Base-by-base conservation (phyloP, 2,797 vertebrate genomes). In the Martes flavigula region DNA sequence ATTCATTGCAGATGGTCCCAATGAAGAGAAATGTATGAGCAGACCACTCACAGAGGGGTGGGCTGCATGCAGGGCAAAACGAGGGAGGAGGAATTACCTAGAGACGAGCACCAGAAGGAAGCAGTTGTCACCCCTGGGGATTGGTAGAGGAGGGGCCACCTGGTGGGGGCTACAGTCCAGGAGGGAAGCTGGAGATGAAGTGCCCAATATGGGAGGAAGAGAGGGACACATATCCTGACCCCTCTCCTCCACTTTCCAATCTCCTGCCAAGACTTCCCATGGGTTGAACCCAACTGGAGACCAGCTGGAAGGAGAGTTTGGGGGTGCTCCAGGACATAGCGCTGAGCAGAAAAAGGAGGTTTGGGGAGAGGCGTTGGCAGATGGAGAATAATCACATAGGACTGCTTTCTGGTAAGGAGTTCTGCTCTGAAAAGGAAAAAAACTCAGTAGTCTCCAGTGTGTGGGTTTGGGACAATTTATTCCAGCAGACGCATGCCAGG, bases 391-490 rank as follows among this genome's bases (percentile, higher is more conserved):
- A n/a, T 66, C 21, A 35, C 9, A 15, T 0, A 3, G 62, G 54
- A 51, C 32, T 82, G 14, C 23, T 64, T 15, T 94, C 40, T 88
- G 60, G 32, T 82, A 73, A 35, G 72, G 81, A 85, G 58, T 64
- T 87, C 85, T 89, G 93, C 35, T 94, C 88, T 46, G 14, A 68
- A 32, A 89, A 78, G 75, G 27, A 79, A 23, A 56, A 66, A 38
- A 30, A 66, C 25, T 66, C 64, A 62, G 7, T 58, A n/a, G 6
- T 73, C 60, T 82, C 25, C 35, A 82, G 3, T 21, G 18, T 90
- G 86, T 94, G 91, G 78, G 66, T 46, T 83, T 70, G 17, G 91
- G 82, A 96, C 83, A 81, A 86, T 87, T 79, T 68, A 78, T 95
- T 94, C 87, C 38, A 86, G 54, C 21, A 91, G 48, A 3, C 82